A percentile compares a stretch with the other conserved stretches of the same genome.
phyloP scores from a whole-genome alignment of 2,113 vertebrate species.

The Burhinus oedicnemus region DNA sequence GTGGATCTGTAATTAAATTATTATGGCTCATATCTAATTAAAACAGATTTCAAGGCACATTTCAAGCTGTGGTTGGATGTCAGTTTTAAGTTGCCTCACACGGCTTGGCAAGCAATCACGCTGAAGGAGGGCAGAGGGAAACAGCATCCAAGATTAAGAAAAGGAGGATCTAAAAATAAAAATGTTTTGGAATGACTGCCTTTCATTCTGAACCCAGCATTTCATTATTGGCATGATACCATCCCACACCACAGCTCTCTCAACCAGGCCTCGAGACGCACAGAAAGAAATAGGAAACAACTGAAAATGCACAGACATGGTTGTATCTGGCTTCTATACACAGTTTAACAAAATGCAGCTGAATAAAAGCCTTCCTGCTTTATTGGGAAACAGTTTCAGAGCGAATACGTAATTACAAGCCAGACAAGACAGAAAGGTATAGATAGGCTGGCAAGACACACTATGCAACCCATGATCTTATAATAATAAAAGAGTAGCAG shows the following conservation, averaged over 20 bases:
- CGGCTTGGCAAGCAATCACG: neutral
- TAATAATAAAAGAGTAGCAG: neutral
- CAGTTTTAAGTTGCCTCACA: constrained; percentile 34
- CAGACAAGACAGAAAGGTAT: neutral
- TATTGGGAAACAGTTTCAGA: neutral
- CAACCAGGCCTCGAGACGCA: neutral
- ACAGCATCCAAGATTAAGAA: neutral
- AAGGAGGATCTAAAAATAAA: constrained; percentile 38
- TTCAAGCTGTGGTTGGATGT: constrained; percentile 61
- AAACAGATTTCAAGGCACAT: constrained; percentile 63
- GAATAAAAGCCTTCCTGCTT: neutral
- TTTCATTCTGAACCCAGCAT: neutral
- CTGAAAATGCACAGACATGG: neutral
- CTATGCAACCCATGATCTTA: too few relatives aligned
- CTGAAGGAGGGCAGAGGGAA: constrained; percentile 17
- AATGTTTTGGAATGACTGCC: neutral
- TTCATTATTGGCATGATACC: neutral
- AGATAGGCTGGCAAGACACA: neutral
- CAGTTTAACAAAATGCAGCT: neutral
- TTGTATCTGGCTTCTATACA: neutral
- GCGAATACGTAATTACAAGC: neutral
- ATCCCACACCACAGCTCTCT: neutral
- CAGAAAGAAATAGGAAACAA: neutral
- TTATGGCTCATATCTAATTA: constrained; percentile 66
- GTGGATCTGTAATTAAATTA: constrained; percentile 68